phyloP scores from a whole-genome alignment of 1,140 invertebrate genomes.

The Gryon sp. region DNA sequence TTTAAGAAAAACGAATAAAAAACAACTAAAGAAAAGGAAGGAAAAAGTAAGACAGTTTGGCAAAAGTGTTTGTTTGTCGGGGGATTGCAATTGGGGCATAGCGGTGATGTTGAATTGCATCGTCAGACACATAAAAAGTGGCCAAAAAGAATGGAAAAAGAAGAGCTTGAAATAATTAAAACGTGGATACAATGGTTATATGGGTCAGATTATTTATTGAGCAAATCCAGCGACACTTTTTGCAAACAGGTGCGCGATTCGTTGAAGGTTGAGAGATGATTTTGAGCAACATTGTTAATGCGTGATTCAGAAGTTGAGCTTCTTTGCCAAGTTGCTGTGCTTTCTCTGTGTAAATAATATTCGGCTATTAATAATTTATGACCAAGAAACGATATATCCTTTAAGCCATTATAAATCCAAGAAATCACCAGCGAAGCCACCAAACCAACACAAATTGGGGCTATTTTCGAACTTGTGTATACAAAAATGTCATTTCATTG shows the following conservation, averaged over 20 bases:
- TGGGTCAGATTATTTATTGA: constrained; percentile 72
- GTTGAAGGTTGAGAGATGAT: constrained; percentile 51
- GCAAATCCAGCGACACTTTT: constrained; percentile 28
- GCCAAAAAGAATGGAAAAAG: too few species aligned
- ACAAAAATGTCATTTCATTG: too few species aligned
- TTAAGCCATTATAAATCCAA: constrained; percentile 22
- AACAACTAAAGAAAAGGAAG: too few species aligned
- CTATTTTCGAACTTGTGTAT: constrained; percentile 15
- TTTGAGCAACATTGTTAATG: constrained; percentile 55
- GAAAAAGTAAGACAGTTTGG: too few species aligned
- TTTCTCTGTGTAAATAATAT: constrained; percentile 55
- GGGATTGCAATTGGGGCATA: too few species aligned
- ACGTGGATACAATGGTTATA: too few species aligned
- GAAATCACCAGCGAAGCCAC: neutral
- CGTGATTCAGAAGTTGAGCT: constrained; percentile 27
- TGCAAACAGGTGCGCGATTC: constrained; percentile 48
- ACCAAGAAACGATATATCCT: constrained; percentile 15
- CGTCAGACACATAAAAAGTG: too few species aligned
- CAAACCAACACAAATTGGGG: neutral
- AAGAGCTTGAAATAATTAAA: too few species aligned
- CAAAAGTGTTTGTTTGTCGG: too few species aligned
- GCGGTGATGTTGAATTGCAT: too few species aligned
- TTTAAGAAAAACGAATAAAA: too few species aligned
- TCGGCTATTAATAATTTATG: constrained; percentile 47
- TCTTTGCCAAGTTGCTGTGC: constrained; percentile 41